phyloP scores from a whole-genome alignment of 2,797 vertebrate genomes.

The Capromys pilorides region DNA sequence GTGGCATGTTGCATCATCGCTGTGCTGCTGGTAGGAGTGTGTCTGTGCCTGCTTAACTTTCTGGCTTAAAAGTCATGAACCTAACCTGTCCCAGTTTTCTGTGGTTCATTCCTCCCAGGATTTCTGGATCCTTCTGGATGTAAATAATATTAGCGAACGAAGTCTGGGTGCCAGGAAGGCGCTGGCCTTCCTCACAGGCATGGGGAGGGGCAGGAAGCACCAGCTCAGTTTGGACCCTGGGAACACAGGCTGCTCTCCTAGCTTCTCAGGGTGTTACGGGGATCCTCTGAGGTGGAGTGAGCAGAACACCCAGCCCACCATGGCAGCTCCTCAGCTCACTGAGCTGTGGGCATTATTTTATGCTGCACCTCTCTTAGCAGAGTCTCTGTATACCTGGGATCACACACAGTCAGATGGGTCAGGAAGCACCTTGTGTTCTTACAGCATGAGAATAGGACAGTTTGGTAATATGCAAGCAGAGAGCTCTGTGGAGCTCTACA shows the following conservation, averaged over 20 bases:
- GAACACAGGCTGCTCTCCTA: neutral
- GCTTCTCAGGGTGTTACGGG: neutral
- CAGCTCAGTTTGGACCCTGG: neutral
- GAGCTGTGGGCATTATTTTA: neutral
- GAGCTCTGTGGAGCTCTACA: neutral
- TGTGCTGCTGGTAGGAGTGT: neutral
- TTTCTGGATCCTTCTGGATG: neutral
- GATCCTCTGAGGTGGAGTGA: neutral
- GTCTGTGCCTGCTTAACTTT: neutral
- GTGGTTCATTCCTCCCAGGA: neutral
- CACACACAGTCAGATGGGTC: neutral
- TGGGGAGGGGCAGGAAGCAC: neutral
- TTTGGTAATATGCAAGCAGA: neutral
- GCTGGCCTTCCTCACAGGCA: neutral
- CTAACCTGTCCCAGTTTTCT: neutral
- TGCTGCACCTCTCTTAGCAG: neutral
- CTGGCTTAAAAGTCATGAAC: neutral
- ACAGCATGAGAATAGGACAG: neutral
- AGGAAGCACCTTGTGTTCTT: neutral
- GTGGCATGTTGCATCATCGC: neutral
- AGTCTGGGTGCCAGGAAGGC: neutral
- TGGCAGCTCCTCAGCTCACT: neutral
- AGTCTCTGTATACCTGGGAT: neutral
- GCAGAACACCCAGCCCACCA: neutral
- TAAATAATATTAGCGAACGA: constrained; percentile 1